Conservation (phyloP, 2,797 vertebrate species). For the Moxostoma hubbsi region DNA sequence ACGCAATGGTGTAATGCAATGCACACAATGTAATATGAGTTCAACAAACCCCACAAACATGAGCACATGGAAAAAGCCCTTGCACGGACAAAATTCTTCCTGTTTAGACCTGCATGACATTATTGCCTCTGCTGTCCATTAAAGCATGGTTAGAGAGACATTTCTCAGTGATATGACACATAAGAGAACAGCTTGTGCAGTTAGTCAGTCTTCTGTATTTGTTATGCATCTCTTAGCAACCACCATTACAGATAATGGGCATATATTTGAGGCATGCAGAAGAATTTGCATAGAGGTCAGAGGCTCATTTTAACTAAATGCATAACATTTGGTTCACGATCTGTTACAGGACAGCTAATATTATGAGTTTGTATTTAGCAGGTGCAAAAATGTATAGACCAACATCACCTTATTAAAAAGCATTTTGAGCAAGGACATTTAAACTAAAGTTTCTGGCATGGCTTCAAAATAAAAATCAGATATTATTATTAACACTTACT, state of each 20-base stretch:
- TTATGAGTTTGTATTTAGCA: conserved; percentile 26
- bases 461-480: not conserved
- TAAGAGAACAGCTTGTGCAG: conserved; percentile 12
- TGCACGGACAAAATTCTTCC: not conserved
- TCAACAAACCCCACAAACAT: not conserved
- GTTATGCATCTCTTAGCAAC: conserved; percentile 46
- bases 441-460: not conserved
- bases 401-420: conserved; percentile 15
- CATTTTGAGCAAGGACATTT: not conserved
- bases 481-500: not conserved
- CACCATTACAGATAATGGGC: conserved; percentile 49
- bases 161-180: conserved; percentile 39
- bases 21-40: not conserved
- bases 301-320: conserved; percentile 34
- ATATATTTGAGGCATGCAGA: conserved; percentile 32
- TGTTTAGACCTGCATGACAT: conserved; percentile 5
- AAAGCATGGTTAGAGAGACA: conserved; percentile 25
- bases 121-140: conserved; percentile 29
- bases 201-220: conserved; percentile 7
- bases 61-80: not conserved
- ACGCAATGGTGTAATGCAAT: conserved; percentile 1
- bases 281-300: conserved; percentile 42
- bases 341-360: conserved; percentile 16
- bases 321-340: conserved; percentile 43
- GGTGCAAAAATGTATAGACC: conserved; percentile 36